phyloP scores from a whole-genome alignment of 2,888 invertebrate genomes.

The Lampropteryx suffumata region DNA sequence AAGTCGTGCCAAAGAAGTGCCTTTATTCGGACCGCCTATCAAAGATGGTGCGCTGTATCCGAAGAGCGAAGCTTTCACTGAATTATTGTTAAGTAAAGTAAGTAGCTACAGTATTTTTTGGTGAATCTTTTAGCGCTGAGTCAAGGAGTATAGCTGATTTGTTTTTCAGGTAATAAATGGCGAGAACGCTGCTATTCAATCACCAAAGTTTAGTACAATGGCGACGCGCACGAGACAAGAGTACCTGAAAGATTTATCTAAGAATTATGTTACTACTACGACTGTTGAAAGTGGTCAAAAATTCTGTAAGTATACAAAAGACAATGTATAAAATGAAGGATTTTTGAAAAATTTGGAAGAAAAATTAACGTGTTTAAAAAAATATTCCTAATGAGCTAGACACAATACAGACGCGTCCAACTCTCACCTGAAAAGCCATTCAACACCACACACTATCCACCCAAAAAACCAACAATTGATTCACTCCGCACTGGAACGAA shows the following conservation, averaged over 20 bases:
- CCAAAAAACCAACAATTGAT: too few relatives aligned
- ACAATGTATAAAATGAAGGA: too few relatives aligned
- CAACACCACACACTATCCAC: too few relatives aligned
- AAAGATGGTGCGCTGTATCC: constrained; percentile 93
- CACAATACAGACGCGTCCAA: too few relatives aligned
- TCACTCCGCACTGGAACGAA: too few relatives aligned
- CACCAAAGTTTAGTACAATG: constrained; percentile 98
- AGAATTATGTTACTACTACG: constrained; percentile 91
- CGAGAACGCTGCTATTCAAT: constrained; percentile 97
- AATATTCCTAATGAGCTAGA: too few relatives aligned
- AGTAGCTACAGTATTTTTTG: constrained; percentile 22
- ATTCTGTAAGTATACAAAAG: constrained; percentile 86
- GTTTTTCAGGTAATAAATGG: constrained; percentile 93
- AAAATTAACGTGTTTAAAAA: too few relatives aligned
- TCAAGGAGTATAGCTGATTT: too few relatives aligned
- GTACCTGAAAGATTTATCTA: constrained; percentile 95
- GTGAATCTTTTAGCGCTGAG: too few relatives aligned
- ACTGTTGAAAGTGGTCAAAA: constrained; percentile 93
- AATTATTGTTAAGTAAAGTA: constrained; percentile 95
- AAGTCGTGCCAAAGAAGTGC: constrained; percentile 95
- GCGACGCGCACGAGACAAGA: constrained; percentile 97
- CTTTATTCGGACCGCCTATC: constrained; percentile 97
- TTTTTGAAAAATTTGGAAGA: too few relatives aligned
- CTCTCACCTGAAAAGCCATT: too few relatives aligned
- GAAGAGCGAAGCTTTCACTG: constrained; percentile 96